Evolutionary conservation across 2,888 invertebrate genomes (phyloP).

Genomic region (Drosophila emarginata): DNA sequence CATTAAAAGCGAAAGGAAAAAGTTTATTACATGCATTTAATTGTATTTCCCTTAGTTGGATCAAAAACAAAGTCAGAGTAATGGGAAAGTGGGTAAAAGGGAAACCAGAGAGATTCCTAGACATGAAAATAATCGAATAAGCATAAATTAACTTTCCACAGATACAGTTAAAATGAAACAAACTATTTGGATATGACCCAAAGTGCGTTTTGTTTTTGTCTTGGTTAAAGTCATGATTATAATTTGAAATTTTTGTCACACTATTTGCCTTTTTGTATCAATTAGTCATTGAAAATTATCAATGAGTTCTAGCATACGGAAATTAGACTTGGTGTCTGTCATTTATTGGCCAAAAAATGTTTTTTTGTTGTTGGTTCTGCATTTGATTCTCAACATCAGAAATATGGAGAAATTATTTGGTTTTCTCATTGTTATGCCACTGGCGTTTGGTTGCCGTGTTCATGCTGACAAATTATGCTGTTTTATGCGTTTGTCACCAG

Average conservation of each 20-base stretch:
- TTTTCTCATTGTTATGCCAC: constrained; percentile 68
- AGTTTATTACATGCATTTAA: constrained; percentile 41
- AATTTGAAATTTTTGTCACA: not conserved
- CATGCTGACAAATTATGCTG: constrained; percentile 74
- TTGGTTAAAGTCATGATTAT: not conserved
- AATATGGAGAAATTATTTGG: constrained; percentile 20
- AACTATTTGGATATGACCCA: not conserved
- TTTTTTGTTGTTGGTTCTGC: not conserved
- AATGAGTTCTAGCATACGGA: not conserved
- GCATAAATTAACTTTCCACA: constrained; percentile 36
- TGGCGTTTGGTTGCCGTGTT: constrained; percentile 48
- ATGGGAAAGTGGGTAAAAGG: not conserved
- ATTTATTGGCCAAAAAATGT: constrained; percentile 11
- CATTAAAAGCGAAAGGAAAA: constrained; percentile 50
- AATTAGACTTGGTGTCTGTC: not conserved
- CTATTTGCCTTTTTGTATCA: not conserved
- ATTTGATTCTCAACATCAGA: constrained; percentile 10
- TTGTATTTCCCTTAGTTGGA: constrained; percentile 25
- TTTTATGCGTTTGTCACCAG: constrained; percentile 71
- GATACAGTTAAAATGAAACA: not conserved
- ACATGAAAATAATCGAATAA: constrained; percentile 33
- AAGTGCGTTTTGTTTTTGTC: not conserved
- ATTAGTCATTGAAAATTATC: not conserved
- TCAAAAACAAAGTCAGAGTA: constrained; percentile 16
- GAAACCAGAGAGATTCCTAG: not conserved